These are phyloP conservation scores for Acanthosepion pharaonis DNA, from an alignment of 2,888 invertebrate genomes.

Conservation along the genomic window DNA sequence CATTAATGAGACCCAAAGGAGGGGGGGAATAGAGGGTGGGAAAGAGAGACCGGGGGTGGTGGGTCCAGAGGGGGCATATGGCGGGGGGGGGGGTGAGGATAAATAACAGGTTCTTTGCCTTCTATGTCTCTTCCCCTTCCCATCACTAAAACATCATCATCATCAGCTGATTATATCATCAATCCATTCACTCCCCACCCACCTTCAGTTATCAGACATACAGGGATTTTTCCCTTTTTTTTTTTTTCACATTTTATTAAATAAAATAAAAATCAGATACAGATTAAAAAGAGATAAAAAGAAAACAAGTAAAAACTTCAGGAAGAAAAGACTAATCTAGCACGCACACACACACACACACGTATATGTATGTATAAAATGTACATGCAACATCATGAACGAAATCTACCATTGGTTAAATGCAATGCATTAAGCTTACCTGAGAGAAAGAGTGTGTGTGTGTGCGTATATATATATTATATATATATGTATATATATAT, in stretches of 20 bases:
- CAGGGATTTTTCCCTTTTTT: too few species aligned
- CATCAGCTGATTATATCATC: background rate
- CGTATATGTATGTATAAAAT: background rate
- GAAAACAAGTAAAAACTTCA: background rate
- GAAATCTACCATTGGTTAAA: background rate
- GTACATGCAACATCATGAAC: background rate
- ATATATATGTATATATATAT: background rate
- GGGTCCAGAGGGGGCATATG: too few species aligned
- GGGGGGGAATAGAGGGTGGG: too few species aligned
- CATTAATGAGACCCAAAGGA: too few species aligned
- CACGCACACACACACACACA: background rate
- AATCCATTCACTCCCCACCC: background rate
- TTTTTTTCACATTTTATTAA: background rate
- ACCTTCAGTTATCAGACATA: background rate
- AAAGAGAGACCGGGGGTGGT: too few species aligned
- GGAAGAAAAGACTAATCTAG: background rate
- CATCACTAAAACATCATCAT: background rate
- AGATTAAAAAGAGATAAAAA: background rate
- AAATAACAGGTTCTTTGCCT: too few species aligned
- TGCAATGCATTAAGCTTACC: constrained; percentile 1
- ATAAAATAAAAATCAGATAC: background rate
- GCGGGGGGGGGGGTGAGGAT: too few species aligned
- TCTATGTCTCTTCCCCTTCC: too few species aligned
- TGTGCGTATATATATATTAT: background rate
- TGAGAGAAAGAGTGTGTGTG: background rate